phyloP scores from a whole-genome alignment of 2,113 vertebrate species.

The Willisornis vidua region DNA sequence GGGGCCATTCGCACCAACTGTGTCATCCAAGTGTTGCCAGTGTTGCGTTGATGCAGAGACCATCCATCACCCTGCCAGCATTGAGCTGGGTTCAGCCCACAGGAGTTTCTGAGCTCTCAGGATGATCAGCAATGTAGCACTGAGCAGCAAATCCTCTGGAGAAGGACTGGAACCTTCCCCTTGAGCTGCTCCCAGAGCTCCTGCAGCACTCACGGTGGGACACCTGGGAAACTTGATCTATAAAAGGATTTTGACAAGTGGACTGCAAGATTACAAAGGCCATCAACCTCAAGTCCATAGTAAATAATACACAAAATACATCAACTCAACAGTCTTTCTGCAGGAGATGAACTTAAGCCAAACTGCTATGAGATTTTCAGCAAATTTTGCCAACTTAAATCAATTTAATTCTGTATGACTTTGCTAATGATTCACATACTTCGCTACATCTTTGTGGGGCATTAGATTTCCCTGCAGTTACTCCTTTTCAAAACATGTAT shows the following conservation, averaged over 20 bases:
- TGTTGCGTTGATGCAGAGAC: neutral
- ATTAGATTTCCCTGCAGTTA: neutral
- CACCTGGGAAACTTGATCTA: neutral
- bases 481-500: neutral
- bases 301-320: neutral
- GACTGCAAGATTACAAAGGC: neutral
- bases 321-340: neutral
- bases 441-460: neutral
- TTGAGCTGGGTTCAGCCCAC: neutral
- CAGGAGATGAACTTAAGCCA: neutral
- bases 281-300: neutral
- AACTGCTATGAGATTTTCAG: neutral
- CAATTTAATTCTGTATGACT: neutral
- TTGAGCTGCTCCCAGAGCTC: neutral
- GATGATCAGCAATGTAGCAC: neutral
- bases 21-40: fast-evolving
- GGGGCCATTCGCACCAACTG: neutral
- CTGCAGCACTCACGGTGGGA: neutral
- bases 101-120: neutral
- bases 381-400: neutral
- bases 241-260: neutral
- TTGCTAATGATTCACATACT: neutral
- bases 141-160: neutral
- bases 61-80: fast-evolving
- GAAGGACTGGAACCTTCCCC: neutral